Conservation (phyloP, 2,888 invertebrate species). For the Erebia palarica region DNA sequence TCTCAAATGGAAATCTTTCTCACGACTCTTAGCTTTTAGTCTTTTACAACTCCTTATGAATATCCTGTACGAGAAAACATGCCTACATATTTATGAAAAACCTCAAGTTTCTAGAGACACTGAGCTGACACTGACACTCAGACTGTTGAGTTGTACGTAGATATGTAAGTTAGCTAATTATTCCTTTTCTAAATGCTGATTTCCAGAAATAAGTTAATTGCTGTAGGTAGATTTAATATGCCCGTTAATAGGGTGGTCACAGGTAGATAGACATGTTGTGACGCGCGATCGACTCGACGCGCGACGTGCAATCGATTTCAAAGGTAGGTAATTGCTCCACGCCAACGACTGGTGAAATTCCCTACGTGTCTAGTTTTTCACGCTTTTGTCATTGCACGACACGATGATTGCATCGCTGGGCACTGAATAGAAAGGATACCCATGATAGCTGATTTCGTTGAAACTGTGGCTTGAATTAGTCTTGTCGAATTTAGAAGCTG, state of each 20-base stretch:
- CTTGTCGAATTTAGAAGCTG: background rate
- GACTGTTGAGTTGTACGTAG: background rate
- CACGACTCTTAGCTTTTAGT: too few relatives aligned
- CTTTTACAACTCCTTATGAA: too few relatives aligned
- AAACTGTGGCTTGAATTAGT: too few relatives aligned
- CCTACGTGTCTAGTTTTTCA: conserved; percentile 16
- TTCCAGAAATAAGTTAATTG: background rate
- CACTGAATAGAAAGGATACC: conserved; percentile 21
- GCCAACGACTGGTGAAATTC: conserved; percentile 17
- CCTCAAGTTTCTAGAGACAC: too few relatives aligned
- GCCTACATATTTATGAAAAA: too few relatives aligned
- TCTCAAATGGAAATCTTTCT: background rate
- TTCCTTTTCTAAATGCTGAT: background rate
- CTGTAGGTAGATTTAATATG: background rate
- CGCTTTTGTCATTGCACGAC: conserved; percentile 18
- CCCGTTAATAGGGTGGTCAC: conserved; percentile 22
- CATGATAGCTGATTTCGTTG: background rate
- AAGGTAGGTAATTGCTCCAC: conserved; percentile 28
- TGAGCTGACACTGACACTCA: too few relatives aligned
- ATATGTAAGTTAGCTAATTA: background rate
- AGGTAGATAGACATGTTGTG: conserved; percentile 20
- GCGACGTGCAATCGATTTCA: conserved; percentile 16
- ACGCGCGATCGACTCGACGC: conserved; percentile 13
- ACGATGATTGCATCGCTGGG: conserved; percentile 24
- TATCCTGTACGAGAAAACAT: too few relatives aligned